phyloP scores from a whole-genome alignment of 2,797 vertebrate genomes.

The Hafferia zeledoni region DNA sequence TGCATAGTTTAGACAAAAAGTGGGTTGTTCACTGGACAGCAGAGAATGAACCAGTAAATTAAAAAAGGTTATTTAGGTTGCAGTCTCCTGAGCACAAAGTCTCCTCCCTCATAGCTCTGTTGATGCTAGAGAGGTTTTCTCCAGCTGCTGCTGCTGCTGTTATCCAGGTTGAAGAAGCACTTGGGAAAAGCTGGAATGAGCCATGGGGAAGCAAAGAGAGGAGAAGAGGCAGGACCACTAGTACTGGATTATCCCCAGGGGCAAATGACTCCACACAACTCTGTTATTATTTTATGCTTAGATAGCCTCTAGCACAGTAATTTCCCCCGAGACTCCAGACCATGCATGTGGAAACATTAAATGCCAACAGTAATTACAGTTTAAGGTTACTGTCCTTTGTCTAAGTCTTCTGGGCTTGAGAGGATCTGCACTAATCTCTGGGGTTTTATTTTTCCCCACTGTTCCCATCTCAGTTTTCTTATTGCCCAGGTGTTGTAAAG shows the following conservation, averaged over 20 bases:
- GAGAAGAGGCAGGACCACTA: not conserved
- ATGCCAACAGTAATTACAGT: slow-evolving; percentile 46
- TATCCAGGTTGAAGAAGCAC: not conserved
- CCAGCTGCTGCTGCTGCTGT: slow-evolving; percentile 16
- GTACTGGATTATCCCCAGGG: not conserved
- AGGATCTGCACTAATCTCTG: slow-evolving; percentile 31
- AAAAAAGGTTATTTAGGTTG: not conserved
- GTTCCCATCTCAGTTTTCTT: slow-evolving; percentile 31
- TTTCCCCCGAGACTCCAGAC: slow-evolving; percentile 5
- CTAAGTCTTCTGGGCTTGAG: slow-evolving; percentile 12
- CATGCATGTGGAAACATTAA: slow-evolving; percentile 11
- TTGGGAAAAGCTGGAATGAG: not conserved
- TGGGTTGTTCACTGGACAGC: not conserved
- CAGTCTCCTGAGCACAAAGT: not conserved
- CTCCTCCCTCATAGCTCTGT: not conserved
- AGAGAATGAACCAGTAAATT: not conserved
- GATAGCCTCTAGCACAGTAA: not conserved
- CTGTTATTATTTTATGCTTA: slow-evolving; percentile 10
- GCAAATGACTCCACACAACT: not conserved
- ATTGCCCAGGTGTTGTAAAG: slow-evolving; percentile 23
- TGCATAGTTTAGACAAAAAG: not conserved
- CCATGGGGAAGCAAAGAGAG: not conserved
- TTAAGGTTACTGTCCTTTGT: slow-evolving; percentile 40
- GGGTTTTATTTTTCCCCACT: not conserved
- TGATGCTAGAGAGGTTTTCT: not conserved